These are phyloP conservation scores for Yponomeuta cagnagella DNA, from an alignment of 2,888 invertebrate genomes.

Conservation along the genomic window DNA sequence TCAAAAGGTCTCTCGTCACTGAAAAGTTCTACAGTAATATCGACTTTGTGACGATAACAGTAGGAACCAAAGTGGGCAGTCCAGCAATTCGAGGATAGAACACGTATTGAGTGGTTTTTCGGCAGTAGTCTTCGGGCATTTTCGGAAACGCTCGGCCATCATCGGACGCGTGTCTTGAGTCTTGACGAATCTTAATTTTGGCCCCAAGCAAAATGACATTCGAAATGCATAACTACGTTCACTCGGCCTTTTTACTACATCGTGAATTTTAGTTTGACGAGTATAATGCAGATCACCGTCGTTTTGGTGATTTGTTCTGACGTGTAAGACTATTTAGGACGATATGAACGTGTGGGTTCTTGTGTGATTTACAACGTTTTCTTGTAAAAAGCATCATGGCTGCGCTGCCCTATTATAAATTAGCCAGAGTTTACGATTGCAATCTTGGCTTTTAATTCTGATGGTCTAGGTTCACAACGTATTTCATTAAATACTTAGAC, in stretches of 20 bases:
- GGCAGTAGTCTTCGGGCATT: slow-evolving; percentile 41
- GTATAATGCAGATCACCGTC: slow-evolving; percentile 14
- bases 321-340: not conserved
- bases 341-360: not conserved
- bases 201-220: slow-evolving; percentile 15
- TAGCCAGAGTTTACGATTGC: slow-evolving; percentile 19
- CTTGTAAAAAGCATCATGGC: not conserved
- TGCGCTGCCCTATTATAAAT: slow-evolving; percentile 18
- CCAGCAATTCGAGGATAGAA: no score
- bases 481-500: slow-evolving; percentile 4
- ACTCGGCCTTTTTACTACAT: not conserved
- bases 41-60: not conserved
- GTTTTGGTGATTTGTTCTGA: slow-evolving; percentile 4
- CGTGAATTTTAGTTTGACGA: not conserved
- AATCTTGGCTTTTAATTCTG: slow-evolving; percentile 17
- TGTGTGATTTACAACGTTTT: not conserved
- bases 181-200: slow-evolving; percentile 30
- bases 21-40: not conserved
- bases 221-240: slow-evolving; percentile 22
- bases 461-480: slow-evolving; percentile 8
- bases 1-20: not conserved
- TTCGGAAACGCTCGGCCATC: slow-evolving; percentile 43
- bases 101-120: slow-evolving; percentile 25
- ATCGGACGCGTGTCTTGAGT: slow-evolving; percentile 53
- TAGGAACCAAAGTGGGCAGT: slow-evolving; percentile 4